phyloP scores from a whole-genome alignment of 2,888 invertebrate genomes.

The Lottia gigantea region DNA sequence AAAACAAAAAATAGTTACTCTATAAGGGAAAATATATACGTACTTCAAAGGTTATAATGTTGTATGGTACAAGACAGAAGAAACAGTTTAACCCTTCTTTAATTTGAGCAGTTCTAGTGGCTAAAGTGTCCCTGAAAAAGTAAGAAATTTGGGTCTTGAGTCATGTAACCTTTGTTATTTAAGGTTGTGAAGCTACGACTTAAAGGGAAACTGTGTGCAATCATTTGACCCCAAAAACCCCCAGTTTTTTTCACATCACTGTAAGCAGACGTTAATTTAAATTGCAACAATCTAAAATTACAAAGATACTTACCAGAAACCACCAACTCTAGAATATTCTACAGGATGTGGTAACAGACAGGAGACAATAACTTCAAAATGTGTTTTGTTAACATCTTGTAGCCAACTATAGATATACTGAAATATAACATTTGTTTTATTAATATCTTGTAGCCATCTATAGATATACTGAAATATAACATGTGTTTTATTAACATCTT shows the following conservation, averaged over 20 bases:
- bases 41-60: conserved; percentile 93
- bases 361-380: conserved; percentile 90
- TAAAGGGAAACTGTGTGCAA: no score
- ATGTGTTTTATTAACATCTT: conserved; percentile 83
- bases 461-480: conserved; percentile 91
- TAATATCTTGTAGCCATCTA: conserved; percentile 88
- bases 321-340: conserved; percentile 94
- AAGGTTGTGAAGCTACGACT: no score
- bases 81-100: conserved; percentile 94
- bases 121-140: conserved; percentile 66
- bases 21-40: conserved; percentile 11
- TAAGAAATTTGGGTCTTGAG: no score
- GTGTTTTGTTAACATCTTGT: conserved; percentile 81
- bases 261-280: not conserved
- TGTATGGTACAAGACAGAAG: conserved; percentile 96
- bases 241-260: no score
- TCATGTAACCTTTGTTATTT: no score
- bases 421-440: conserved; percentile 79
- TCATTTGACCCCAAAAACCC: no score
- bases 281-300: not conserved
- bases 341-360: conserved; percentile 96
- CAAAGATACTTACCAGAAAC: conserved; percentile 81
- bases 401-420: conserved; percentile 92
- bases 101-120: conserved; percentile 81
- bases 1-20: no score